Base-by-base conservation (phyloP, 2,888 invertebrate species). In the Sinelater perroti region DNA sequence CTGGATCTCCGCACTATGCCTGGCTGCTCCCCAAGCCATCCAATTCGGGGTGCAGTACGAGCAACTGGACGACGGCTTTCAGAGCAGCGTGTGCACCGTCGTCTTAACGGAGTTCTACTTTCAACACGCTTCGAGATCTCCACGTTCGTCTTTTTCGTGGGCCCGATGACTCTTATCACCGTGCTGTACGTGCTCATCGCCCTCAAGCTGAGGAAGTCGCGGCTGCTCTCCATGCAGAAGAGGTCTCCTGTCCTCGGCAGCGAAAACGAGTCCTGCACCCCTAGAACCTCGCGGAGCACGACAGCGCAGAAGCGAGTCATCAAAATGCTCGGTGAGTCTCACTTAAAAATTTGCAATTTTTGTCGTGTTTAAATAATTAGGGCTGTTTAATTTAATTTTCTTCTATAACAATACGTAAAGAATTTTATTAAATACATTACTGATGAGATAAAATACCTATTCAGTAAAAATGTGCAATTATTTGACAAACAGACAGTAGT, bases 131-230 rank as follows among this genome's bases (percentile, higher is more conserved):
- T 93, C 72, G 88, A 90, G 71, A 85, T 92, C 69, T 91, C 93
- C 8, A 87, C 88, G 67, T 86, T 89, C 72, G 79, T 93, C 69
- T 93, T 94, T 78, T 95, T 95, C 75, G 86, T 92, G 28, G 86
- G 89, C 33, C 95, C 94, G 1, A 93, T 95, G 92, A 89, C 90
- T 21, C 82, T 93, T 59, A 93, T 95, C 72, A 87, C 88, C 21
- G 89, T 92, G 61, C 80, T 95, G 60, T 95, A 95, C 72, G 84
- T 89, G 49, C 79, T 90, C 63, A 90, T 91, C 68, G 91, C 89
- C 1, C 76, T 89, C 35, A 89, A 89, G 72, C 78, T 91, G 63
- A 81, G 87, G 50, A 84, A 86, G 40, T 87, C 89, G 24, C 78
- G 85, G 13, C 18, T 33, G 20, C 17, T 55, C 16, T 44, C 56